Base-by-base conservation (phyloP, 2,113 vertebrate species). In the Brachyhypopomus occidentalis region DNA sequence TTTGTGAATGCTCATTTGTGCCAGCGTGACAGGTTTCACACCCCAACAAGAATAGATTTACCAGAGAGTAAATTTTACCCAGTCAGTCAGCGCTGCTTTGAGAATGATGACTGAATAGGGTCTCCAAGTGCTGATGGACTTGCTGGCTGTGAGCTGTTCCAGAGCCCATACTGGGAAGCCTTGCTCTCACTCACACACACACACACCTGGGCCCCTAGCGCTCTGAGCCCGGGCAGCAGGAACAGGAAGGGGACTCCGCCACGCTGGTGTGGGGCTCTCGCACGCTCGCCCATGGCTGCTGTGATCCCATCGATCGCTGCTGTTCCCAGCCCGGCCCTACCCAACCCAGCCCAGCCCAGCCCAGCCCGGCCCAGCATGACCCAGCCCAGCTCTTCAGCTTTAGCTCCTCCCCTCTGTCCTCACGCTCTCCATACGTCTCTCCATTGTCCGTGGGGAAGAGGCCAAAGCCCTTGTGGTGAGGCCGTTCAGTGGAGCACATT, bases 381-480 rank as follows among this genome's bases (percentile, higher is more conserved):
- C n/a, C 34, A 6, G 30, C 30, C 30, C 1, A 67, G 17, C 19
- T 67, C 30, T 36, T 36, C 30, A 38, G 30, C 34, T 1, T 67
- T 67, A 36, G 36, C 75, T 63, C 56, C 62, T 52, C 11, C 30
- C 30, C 30, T 2, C 60, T 77, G n/a, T 69, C 23, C 23, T 76
- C 25, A 23, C 17, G 22, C 16, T n/a, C 63, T 70, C 66, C 52
- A 27, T 22, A 72, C 58, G 23, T 48, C 25, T 22, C 60, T 72
- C 36, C 19, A 36, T 55, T 25, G 64, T 52, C n/a, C 6, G 27
- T 83, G 75, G 76, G 23, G 30, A 30, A 30, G 77, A 77, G 80
- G 80, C 82, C 64, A 82, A n/a, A 19, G 69, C n/a, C 48, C 52
- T 72, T 62, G 17, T n/a, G 60, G 17, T 69, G 73, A 25, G 14